Base-by-base conservation (phyloP, 92 coral and sea anemone species). In the Scolanthus callimorphus region DNA sequence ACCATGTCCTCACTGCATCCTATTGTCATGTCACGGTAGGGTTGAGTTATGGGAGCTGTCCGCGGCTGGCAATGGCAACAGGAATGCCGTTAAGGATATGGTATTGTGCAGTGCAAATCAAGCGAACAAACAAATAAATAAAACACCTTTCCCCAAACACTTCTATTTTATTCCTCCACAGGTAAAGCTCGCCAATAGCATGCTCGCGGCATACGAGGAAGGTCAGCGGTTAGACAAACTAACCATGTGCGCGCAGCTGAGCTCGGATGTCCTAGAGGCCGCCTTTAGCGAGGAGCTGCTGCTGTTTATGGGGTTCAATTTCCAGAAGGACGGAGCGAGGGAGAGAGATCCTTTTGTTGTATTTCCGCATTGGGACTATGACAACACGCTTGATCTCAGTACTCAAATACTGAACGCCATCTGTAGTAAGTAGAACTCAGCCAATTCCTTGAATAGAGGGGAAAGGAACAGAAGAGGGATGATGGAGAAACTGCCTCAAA, bases 291-390 rank as follows among this genome's bases (percentile, higher is more conserved):
- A 24, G 47, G 83, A 79, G 9, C 49, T 87, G 34, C 71, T 87
- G 20, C 31, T 17, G 25, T 76, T 73, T 29, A 55, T 87, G 43
- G 90, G 86, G 11, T 87, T 87, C 52, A 89, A 84, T 70, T 78
- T 87, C 48, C 86, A 87, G 26, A 74, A 31, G 37, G 85, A 74
- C 23, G 96, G 79, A 24, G 75, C 90, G 1, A 59, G 57, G n/a
- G 83, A 74, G 34, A 74, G 31, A 37, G 90, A 87, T 50, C 86
- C 86, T 2, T 78, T 78, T 71, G 83, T 87, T 10, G 67, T 87
- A 27, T 87, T 87, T 53, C 96, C 90, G 1, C 86, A 87, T 41
- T 87, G 96, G 96, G 96, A 83, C 62, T 80, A 80, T 25, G 96
- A 87, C 27, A 76, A 54, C 43, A 67, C 77, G 11, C 59, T 87